Evolutionary conservation across 2,113 vertebrate genomes (phyloP).

Genomic region (Centropus unirufus): DNA sequence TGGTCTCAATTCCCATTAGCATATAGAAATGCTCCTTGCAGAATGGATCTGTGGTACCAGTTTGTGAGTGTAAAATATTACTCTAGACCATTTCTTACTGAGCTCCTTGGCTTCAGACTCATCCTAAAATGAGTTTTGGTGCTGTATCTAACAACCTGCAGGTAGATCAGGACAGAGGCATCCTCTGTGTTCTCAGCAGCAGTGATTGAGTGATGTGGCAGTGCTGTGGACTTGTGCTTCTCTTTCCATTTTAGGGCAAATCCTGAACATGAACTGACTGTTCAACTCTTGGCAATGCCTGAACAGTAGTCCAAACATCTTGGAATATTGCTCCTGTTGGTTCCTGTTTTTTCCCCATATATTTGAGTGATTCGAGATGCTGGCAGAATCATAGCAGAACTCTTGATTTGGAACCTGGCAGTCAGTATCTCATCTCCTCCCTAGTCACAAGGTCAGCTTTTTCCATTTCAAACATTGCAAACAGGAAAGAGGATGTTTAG

Average conservation of each 20-base stretch:
- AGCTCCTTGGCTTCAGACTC: not conserved
- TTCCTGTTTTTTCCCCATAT: not conserved
- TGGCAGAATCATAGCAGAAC: not conserved
- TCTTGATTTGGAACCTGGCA: not conserved
- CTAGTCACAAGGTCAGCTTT: not conserved
- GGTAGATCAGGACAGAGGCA: not conserved
- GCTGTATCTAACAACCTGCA: rapidly evolving
- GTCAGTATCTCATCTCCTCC: not conserved
- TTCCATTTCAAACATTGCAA: not conserved
- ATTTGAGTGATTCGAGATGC: not conserved
- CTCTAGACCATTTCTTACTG: not conserved
- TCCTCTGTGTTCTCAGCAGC: not conserved
- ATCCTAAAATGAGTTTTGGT: not conserved
- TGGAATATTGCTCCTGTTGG: not conserved
- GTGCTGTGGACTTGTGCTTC: not conserved
- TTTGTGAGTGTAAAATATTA: not conserved
- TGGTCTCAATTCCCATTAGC: not conserved
- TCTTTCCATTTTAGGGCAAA: not conserved
- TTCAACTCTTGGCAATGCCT: not conserved
- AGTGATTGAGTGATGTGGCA: not conserved
- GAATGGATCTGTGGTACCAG: not conserved
- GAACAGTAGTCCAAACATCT: not conserved
- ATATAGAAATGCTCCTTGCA: not conserved
- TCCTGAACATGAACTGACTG: not conserved
- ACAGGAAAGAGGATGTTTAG: not conserved